These are phyloP conservation scores for Stichopus horrens DNA, from an alignment of 53 echinoderm and acorn worm genomes.

Conservation along the genomic window DNA sequence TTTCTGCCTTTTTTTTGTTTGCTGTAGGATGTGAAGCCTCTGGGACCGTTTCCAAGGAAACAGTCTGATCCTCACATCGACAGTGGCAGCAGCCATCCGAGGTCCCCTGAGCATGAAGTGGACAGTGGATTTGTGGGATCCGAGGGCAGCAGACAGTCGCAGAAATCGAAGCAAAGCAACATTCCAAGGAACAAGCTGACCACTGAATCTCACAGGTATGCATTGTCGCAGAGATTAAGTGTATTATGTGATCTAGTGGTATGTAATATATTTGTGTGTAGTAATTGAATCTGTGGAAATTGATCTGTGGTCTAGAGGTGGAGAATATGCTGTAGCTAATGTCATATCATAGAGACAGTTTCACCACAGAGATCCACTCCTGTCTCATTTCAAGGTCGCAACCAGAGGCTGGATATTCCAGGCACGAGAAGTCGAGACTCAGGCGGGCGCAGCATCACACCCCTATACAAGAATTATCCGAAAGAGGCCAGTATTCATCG, in stretches of 20 bases:
- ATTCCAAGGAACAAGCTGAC: constrained; percentile 37
- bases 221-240: too few species aligned
- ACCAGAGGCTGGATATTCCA: background rate
- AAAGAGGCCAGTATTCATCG: constrained; percentile 34
- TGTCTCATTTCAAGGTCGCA: background rate
- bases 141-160: constrained; percentile 95
- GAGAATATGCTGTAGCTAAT: too few species aligned
- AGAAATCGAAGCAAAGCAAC: constrained; percentile 43
- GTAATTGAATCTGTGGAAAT: too few species aligned
- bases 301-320: too few species aligned
- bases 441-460: constrained; percentile 18
- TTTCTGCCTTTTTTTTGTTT: background rate
- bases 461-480: constrained; percentile 35
- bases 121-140: constrained; percentile 98
- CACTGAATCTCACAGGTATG: background rate
- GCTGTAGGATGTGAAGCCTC: background rate
- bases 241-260: too few species aligned
- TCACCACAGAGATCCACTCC: too few species aligned
- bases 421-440: background rate
- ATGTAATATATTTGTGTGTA: too few species aligned
- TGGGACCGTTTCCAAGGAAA: background rate
- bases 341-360: too few species aligned
- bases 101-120: constrained; percentile 58
- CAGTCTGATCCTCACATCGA: background rate
- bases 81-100: constrained; percentile 42